Evolutionary conservation across 1,140 invertebrate species (phyloP).

Genomic region (Rhopalosiphum padi): DNA sequence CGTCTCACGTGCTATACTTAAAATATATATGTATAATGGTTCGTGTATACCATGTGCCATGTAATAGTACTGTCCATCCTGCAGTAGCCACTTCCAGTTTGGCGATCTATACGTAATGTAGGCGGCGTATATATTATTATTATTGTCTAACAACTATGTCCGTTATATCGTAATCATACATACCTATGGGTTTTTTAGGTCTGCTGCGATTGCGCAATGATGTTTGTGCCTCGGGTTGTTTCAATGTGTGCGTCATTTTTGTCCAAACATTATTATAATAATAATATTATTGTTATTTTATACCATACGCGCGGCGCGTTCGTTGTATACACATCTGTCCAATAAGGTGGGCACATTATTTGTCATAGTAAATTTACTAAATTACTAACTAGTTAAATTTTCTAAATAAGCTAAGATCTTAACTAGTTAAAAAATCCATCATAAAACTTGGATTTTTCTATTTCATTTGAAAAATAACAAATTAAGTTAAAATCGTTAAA

Average conservation of each 20-base stretch:
- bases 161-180: not conserved
- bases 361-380: not conserved
- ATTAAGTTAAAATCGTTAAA: not conserved
- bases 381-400: not conserved
- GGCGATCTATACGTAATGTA: not conserved
- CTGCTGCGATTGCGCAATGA: not conserved
- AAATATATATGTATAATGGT: not conserved
- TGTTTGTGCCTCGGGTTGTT: not conserved
- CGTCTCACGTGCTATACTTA: not conserved
- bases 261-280: not conserved
- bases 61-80: not conserved
- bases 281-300: not conserved
- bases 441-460: too few species aligned
- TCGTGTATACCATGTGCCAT: not conserved
- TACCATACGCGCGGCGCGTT: not conserved
- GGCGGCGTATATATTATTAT: not conserved
- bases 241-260: not conserved
- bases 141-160: not conserved
- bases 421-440: too few species aligned
- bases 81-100: not conserved
- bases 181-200: not conserved
- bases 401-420: not conserved
- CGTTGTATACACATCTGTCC: too few species aligned
- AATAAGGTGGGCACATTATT: not conserved
- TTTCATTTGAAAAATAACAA: too few species aligned